Percentiles rank a stretch among this genome's conserved stretches.
Evolutionary conservation across 37 sponge, comb jelly and placozoan species (phyloP).

Genomic region (Oopsacas minuta): DNA sequence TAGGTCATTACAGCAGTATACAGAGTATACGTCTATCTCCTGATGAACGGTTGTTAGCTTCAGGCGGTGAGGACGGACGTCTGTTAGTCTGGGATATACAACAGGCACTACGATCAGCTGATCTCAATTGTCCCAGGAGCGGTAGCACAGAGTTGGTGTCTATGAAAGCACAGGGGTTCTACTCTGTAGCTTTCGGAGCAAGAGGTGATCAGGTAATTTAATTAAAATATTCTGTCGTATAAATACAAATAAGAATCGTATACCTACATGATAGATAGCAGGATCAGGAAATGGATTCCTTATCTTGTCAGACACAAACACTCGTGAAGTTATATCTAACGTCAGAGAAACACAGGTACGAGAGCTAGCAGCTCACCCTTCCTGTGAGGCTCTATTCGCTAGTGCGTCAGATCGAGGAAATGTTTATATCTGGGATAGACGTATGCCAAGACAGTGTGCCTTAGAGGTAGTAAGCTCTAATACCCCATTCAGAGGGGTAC

Average conservation of each 20-base stretch:
- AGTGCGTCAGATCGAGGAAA: not conserved
- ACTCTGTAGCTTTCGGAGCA: not conserved
- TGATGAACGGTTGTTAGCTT: not conserved
- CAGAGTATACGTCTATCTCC: not conserved
- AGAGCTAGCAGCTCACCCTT: not conserved
- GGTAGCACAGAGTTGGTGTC: not conserved
- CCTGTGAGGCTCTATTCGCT: not conserved
- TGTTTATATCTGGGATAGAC: conserved; percentile 2
- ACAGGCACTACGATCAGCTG: not conserved
- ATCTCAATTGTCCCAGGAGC: not conserved
- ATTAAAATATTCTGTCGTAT: too few species aligned
- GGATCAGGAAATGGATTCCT: not conserved
- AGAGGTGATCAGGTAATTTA: not conserved
- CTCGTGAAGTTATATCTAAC: not conserved
- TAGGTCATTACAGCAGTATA: not conserved
- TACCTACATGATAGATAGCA: not conserved
- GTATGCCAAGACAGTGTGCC: not conserved
- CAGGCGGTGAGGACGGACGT: not conserved
- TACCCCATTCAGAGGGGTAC: not conserved
- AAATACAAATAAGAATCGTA: not conserved
- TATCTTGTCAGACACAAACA: not conserved
- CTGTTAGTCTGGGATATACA: conserved; percentile 4
- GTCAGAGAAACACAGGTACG: not conserved
- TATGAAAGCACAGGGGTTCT: not conserved
- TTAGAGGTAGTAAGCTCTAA: not conserved